Base-by-base conservation (phyloP, 1,140 invertebrate species). In the Euglossa dilemma region DNA sequence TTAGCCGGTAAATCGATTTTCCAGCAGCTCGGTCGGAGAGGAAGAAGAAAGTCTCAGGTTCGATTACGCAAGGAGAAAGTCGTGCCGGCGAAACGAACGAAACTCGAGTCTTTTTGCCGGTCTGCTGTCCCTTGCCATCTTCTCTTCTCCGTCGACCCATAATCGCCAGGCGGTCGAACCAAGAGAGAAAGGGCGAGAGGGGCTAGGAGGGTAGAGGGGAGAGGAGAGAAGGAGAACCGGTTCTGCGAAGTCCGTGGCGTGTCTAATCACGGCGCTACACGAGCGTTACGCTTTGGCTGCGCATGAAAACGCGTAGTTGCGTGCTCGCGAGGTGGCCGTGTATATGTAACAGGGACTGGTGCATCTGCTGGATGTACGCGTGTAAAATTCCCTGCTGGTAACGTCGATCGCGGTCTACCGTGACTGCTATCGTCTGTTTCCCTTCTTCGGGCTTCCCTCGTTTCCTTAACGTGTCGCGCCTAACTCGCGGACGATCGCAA, bases 231-330 rank as follows among this genome's bases (percentile, higher is more conserved):
- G 43, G 84, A 84, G 85, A 92, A 93, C 92, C 91, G 91, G 92
- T 93, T 92, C 84, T 86, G 56, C 72, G 73, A 86, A 89, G 82
- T 79, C 86, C 82, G 80, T 90, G 89, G 89, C 87, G 91, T 89
- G 90, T 92, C 91, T 92, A 93, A 93, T 92, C 92, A 90, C 88
- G 89, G 87, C 90, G 89, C 90, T 92, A 85, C 83, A 82, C 89
- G 88, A 92, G 89, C 89, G 89, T 91, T 90, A 91, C 90, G 88
- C 89, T 88, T 87, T 82, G 78, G 28, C 69, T n/a, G 69, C 78
- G 78, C 78, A 73, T 73, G 70, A 74, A 80, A 74, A 64, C 69
- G 61, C 59, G 18, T 59, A 16, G 7, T 80, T 71, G 78, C 67
- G 20, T 52, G 78, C n/a, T 9, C 16, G 36, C 25, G 16, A 18